Base-by-base conservation (phyloP, 2,113 vertebrate species). In the Merops nubicus region DNA sequence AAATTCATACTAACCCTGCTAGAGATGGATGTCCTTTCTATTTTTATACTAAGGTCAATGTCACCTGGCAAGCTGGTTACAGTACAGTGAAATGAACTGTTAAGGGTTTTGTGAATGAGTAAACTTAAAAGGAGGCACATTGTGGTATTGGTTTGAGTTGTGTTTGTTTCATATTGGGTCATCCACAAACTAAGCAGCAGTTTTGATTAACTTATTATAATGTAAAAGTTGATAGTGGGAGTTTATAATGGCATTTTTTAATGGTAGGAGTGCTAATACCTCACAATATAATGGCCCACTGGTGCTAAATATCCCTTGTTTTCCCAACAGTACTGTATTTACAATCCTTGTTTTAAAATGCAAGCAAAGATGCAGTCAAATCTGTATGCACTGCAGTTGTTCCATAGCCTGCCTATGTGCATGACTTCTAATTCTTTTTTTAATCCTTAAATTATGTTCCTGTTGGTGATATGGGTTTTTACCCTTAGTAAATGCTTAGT, bases 1-100 rank as follows among this genome's bases (percentile, higher is more conserved):
- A 94, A 95, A 88, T 50, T 90, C 42, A 18, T 50, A 14, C 54
- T 90, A 56, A 91, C 82, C 57, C 86, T 96, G 95, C 42, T 85
- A 91, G 70, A 94, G 75, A 72, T 62, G 19, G 25, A 26, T 77
- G 92, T 77, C 85, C 88, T 93, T 97, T 86, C 94, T 95, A 92
- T 96, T 96, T 96, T 94, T 94, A 70, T 69, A 18, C 83, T 53
- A 76, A 95, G 96, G 94, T 95, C 92, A 93, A 33, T 92, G 94
- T 94, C 85, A 97, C 94, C 92, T 94, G 57, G 74, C 70, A 88
- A 79, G 57, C 74, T 94, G 70, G 94, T 85, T 88, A 76, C 82
- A 94, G 90, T 76, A 60, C 90, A 83, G 45, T 92, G 82, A 80
- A 80, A 43, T 83, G 74, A 96, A 76, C 88, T 94, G 40, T 85